A percentile compares a stretch with the other conserved stretches of the same genome.
Evolutionary conservation across 53 echinoderm and acorn worm species (phyloP).

Genomic region (Holothuria leucospilota): DNA sequence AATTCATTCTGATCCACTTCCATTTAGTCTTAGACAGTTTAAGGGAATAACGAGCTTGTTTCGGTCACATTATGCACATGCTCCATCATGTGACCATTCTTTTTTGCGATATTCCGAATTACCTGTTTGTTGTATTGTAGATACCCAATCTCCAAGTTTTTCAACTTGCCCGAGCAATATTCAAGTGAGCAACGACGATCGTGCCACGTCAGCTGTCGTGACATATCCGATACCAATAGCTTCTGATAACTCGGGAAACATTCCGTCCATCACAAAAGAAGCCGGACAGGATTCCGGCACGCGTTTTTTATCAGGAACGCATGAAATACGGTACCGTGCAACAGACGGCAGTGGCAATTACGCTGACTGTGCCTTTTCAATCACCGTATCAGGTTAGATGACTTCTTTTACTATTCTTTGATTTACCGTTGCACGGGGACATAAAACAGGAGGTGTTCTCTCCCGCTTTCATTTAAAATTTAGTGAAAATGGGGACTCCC

Average conservation of each 20-base stretch:
- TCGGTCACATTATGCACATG: too few species aligned
- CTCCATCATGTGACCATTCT: too few species aligned
- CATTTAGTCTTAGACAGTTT: too few species aligned
- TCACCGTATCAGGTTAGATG: conserved; percentile 63
- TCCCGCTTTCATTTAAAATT: too few species aligned
- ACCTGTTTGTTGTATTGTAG: conserved; percentile 26
- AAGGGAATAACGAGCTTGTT: too few species aligned
- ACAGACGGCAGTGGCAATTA: conserved; percentile 67
- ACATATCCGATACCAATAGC: conserved; percentile 51
- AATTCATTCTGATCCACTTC: too few species aligned
- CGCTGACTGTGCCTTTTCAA: conserved; percentile 56
- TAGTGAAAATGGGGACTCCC: too few species aligned
- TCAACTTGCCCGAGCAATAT: conserved; percentile 57
- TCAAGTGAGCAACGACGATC: conserved; percentile 48
- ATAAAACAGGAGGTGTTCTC: too few species aligned
- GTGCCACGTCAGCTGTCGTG: conserved; percentile 44
- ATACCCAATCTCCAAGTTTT: conserved; percentile 63
- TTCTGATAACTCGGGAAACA: conserved; percentile 47
- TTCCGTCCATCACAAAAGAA: background rate
- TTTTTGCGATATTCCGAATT: too few species aligned
- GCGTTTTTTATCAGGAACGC: conserved; percentile 43
- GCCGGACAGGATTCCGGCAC: conserved; percentile 39
- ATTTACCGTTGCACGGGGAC: too few species aligned
- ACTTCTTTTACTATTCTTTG: too few species aligned
- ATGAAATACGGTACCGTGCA: conserved; percentile 57